Evolutionary conservation across 2,888 invertebrate species (phyloP).

Genomic region (Eupithecia subumbrata): DNA sequence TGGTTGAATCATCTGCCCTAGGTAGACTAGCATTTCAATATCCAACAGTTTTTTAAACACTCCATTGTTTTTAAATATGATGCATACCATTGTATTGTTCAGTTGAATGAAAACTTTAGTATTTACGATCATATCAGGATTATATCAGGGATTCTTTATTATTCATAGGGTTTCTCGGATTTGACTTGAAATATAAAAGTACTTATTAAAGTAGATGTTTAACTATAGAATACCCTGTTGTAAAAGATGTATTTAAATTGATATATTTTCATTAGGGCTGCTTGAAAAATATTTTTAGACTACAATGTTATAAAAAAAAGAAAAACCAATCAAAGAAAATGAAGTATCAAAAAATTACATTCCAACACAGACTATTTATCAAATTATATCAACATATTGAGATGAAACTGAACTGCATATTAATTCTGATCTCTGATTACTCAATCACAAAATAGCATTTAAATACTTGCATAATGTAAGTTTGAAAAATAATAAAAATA

Average conservation of each 20-base stretch:
- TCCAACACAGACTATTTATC: neutral
- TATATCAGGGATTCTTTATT: neutral
- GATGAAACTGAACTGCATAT: neutral
- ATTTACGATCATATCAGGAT: too few relatives aligned
- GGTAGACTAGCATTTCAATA: neutral
- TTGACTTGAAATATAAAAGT: neutral
- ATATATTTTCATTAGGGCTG: neutral
- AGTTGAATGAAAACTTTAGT: neutral
- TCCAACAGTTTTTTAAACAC: neutral
- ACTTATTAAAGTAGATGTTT: neutral
- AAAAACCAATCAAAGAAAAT: neutral
- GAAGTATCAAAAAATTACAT: neutral
- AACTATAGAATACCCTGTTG: neutral
- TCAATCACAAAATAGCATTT: slow-evolving; percentile 8
- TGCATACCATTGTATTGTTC: slow-evolving; percentile 10
- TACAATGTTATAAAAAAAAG: neutral
- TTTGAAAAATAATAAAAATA: slow-evolving; percentile 5
- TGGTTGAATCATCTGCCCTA: slow-evolving; percentile 1
- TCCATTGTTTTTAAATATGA: slow-evolving; percentile 4
- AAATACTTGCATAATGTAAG: slow-evolving; percentile 7
- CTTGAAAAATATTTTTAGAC: neutral
- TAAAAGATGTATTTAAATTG: neutral
- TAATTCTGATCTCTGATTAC: slow-evolving; percentile 6
- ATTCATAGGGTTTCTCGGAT: neutral
- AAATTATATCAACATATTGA: slow-evolving; percentile 1